Percentiles rank a stretch among this genome's conserved stretches.
Conservation (phyloP, 2,888 invertebrate genomes). For the Epiblema foenella region DNA sequence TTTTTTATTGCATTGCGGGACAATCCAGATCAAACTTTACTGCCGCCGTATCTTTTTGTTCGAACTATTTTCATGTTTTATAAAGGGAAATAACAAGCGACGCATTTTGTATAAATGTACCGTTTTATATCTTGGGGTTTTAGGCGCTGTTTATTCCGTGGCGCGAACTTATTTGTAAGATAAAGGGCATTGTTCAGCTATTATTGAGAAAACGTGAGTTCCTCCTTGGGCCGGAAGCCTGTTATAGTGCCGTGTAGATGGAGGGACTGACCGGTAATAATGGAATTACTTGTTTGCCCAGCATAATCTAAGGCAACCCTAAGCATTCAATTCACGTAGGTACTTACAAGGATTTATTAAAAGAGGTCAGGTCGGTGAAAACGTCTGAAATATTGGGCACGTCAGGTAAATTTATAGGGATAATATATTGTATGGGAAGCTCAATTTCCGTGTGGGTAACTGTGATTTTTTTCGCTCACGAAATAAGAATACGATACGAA, state of each 20-base stretch:
- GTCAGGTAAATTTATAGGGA: slow-evolving; percentile 82
- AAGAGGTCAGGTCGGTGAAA: slow-evolving; percentile 77
- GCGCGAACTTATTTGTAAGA: slow-evolving; percentile 36
- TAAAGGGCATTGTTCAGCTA: slow-evolving; percentile 43
- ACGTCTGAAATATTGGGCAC: slow-evolving; percentile 80
- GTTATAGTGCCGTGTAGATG: slow-evolving; percentile 37
- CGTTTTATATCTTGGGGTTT: neutral
- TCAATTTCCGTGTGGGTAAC: slow-evolving; percentile 73
- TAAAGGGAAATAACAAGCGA: slow-evolving; percentile 16
- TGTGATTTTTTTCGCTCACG: slow-evolving; percentile 71
- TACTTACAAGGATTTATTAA: slow-evolving; percentile 71
- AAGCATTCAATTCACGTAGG: slow-evolving; percentile 56
- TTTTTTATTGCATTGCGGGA: slow-evolving; percentile 36
- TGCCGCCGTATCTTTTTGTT: slow-evolving; percentile 23
- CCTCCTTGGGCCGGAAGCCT: slow-evolving; percentile 27
- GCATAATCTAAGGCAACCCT: slow-evolving; percentile 47
- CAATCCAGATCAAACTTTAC: slow-evolving; percentile 36
- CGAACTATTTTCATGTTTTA: slow-evolving; percentile 18
- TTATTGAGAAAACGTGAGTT: slow-evolving; percentile 40
- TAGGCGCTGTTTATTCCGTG: slow-evolving; percentile 31
- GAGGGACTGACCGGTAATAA: slow-evolving; percentile 52
- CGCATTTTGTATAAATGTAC: slow-evolving; percentile 29
- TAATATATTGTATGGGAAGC: slow-evolving; percentile 78
- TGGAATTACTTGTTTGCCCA: slow-evolving; percentile 51
- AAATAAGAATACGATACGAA: slow-evolving; percentile 51